These are phyloP conservation scores for Cherax destructor DNA, from an alignment of 1,140 invertebrate genomes.

Conservation along the genomic window DNA sequence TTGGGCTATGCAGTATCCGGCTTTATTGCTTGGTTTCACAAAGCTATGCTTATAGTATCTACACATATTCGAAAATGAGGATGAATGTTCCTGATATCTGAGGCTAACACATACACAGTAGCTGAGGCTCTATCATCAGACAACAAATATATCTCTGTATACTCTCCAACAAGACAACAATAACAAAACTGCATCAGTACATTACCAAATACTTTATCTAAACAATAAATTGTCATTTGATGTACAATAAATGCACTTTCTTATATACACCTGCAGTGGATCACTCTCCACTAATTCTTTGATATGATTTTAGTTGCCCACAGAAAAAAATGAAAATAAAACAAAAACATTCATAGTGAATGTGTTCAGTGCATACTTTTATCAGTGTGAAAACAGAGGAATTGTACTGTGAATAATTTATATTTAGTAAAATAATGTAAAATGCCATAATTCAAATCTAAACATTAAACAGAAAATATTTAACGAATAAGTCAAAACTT, in stretches of 20 bases:
- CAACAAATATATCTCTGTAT: constrained; percentile 58
- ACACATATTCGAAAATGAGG: constrained; percentile 3
- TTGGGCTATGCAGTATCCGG: constrained; percentile 3
- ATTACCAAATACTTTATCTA: constrained; percentile 36
- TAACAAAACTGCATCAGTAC: constrained; percentile 64
- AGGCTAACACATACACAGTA: constrained; percentile 45
- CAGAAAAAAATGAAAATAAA: constrained; percentile 5
- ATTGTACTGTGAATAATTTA: too few relatives aligned
- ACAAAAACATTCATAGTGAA: not conserved
- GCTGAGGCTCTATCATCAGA: constrained; percentile 18
- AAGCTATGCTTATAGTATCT: constrained; percentile 11
- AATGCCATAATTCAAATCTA: too few relatives aligned
- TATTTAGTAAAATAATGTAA: too few relatives aligned
- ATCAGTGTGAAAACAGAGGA: not conserved
- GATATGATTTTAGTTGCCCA: constrained; percentile 44
- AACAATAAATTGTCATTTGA: constrained; percentile 22
- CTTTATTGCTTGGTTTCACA: constrained; percentile 25
- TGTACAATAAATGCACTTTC: constrained; percentile 55
- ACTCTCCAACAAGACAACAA: constrained; percentile 66
- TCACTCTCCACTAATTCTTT: constrained; percentile 19
- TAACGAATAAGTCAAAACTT: not conserved
- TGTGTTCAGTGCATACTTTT: not conserved
- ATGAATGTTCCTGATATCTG: constrained; percentile 12
- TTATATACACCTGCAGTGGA: constrained; percentile 18
- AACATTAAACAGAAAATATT: too few relatives aligned